Conservation (phyloP, 92 coral and sea anemone species). For the Anthopleura xanthogrammica region DNA sequence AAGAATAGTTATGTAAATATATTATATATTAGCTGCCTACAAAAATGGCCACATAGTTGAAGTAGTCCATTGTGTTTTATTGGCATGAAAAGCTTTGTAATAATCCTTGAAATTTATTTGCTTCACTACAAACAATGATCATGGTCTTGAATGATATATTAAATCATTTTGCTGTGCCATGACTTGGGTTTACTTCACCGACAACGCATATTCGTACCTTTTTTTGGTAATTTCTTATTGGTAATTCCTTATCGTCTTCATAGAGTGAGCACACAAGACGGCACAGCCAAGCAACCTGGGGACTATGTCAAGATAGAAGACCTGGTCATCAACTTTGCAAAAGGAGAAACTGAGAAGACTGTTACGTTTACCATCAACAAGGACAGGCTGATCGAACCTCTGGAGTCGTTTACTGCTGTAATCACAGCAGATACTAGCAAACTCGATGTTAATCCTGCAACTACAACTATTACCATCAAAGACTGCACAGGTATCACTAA, state of each 20-base stretch:
- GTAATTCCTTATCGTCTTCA: too few relatives aligned
- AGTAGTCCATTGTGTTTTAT: too few relatives aligned
- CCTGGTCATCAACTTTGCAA: conserved; percentile 7
- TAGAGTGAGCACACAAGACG: conserved; percentile 20
- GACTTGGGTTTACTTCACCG: too few relatives aligned
- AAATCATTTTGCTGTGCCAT: too few relatives aligned
- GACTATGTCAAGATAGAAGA: conserved; percentile 19
- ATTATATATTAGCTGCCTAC: too few relatives aligned
- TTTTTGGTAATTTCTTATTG: background rate
- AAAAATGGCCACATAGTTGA: too few relatives aligned
- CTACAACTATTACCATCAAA: conserved; percentile 7
- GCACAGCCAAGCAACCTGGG: conserved; percentile 16
- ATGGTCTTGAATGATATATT: too few relatives aligned
- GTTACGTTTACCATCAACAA: conserved; percentile 22
- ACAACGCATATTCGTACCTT: background rate
- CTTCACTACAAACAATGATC: too few relatives aligned
- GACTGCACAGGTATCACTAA: conserved; percentile 11
- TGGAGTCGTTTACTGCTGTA: conserved; percentile 21
- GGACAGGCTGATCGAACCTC: conserved; percentile 9
- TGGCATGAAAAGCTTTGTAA: too few relatives aligned
- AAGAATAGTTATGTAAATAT: background rate
- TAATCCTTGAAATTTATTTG: too few relatives aligned
- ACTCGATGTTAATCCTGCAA: conserved; percentile 12
- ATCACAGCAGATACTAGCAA: conserved; percentile 15
- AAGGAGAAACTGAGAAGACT: conserved; percentile 21